Conservation (phyloP, 1,140 invertebrate species). For the Laupala kohalensis region DNA sequence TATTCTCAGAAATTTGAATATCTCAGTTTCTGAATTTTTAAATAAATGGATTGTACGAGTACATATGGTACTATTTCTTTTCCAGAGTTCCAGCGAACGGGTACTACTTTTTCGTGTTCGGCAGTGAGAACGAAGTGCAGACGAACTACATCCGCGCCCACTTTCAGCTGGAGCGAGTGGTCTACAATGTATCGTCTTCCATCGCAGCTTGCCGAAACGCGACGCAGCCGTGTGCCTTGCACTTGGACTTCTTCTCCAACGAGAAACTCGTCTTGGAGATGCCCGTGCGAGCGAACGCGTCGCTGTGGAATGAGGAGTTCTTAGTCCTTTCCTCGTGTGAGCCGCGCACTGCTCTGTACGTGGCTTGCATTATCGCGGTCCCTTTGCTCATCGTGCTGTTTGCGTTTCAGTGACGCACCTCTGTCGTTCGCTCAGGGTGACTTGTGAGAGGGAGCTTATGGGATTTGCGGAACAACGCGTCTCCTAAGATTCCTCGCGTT, state of each 20-base stretch:
- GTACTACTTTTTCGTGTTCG: constrained; percentile 72
- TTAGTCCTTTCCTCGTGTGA: constrained; percentile 58
- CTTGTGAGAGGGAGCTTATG: too few relatives aligned
- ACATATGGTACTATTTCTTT: too few relatives aligned
- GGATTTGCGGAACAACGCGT: too few relatives aligned
- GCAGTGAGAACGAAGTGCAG: constrained; percentile 64
- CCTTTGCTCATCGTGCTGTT: constrained; percentile 56
- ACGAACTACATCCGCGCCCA: constrained; percentile 48
- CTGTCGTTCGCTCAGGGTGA: not conserved
- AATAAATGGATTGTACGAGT: too few relatives aligned
- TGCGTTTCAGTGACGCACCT: constrained; percentile 45
- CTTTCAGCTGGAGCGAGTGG: constrained; percentile 53
- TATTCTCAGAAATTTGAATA: too few relatives aligned
- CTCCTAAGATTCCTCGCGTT: too few relatives aligned
- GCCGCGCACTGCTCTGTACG: constrained; percentile 53
- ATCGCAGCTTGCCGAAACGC: constrained; percentile 39
- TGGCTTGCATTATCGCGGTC: constrained; percentile 51
- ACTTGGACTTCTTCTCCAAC: constrained; percentile 50
- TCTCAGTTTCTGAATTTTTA: too few relatives aligned
- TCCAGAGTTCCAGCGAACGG: constrained; percentile 50
- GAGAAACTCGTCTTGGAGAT: constrained; percentile 39
- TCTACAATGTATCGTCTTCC: constrained; percentile 46
- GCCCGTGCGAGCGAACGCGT: constrained; percentile 32
- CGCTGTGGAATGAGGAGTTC: constrained; percentile 58
- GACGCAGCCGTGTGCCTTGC: constrained; percentile 44